A percentile compares a stretch with the other conserved stretches of the same genome.
Conservation (phyloP, 2,888 invertebrate genomes). For the Erebia aethiops region DNA sequence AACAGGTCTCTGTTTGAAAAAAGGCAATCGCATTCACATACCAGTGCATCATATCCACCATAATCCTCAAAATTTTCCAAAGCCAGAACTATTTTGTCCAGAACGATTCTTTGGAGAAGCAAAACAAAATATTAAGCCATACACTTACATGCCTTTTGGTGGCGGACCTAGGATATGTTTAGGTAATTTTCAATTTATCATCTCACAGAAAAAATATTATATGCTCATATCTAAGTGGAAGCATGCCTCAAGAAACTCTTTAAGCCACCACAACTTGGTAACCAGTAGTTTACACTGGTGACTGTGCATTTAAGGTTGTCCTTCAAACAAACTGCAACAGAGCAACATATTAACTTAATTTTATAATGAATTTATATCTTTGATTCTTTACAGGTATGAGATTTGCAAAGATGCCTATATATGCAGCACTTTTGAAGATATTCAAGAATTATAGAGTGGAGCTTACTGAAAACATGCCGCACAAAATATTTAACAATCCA, state of each 20-base stretch:
- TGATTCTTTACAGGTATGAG: constrained; percentile 15
- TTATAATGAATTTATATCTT: not conserved
- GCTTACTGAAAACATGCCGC: constrained; percentile 9
- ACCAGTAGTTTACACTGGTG: too few species aligned
- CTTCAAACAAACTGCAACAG: too few species aligned
- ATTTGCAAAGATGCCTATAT: constrained; percentile 13
- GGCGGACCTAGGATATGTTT: constrained; percentile 4
- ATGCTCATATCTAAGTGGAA: too few species aligned
- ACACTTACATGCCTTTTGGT: constrained; percentile 9
- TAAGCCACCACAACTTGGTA: too few species aligned
- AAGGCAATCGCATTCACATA: not conserved
- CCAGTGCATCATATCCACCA: not conserved
- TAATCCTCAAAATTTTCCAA: constrained; percentile 5
- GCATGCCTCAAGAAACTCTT: too few species aligned
- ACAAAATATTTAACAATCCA: not conserved
- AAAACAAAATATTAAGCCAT: constrained; percentile 7
- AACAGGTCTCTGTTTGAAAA: not conserved
- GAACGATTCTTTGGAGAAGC: constrained; percentile 7
- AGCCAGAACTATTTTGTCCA: constrained; percentile 6
- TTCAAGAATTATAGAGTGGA: constrained; percentile 18
- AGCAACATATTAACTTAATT: too few species aligned
- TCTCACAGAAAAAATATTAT: too few species aligned
- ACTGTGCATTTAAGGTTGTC: too few species aligned
- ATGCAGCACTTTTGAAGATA: constrained; percentile 11
- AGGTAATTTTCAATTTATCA: not conserved